Evolutionary conservation across 2,888 invertebrate species (phyloP).

Genomic region (Pseudococcus jackbeardsleyi): DNA sequence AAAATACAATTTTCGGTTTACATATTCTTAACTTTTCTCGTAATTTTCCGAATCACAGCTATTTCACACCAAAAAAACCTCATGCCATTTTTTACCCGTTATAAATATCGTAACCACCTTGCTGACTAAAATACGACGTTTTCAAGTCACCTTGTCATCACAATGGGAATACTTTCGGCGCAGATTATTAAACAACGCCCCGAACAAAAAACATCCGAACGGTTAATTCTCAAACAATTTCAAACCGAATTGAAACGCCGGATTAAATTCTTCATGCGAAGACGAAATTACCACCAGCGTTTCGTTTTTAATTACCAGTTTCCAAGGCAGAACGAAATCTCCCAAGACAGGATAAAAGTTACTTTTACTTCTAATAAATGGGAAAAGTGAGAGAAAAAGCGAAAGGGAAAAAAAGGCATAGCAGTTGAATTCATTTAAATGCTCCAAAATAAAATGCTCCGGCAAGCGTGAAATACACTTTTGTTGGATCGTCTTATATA

Average conservation of each 20-base stretch:
- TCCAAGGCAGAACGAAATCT: not conserved
- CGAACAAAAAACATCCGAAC: not conserved
- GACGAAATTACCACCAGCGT: not conserved
- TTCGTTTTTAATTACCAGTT: constrained; percentile 33
- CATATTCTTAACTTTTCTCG: no score
- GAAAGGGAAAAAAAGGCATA: not conserved
- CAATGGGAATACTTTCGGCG: no score
- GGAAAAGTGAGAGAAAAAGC: not conserved
- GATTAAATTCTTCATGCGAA: constrained; percentile 17
- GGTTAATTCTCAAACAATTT: not conserved
- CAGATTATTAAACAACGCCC: no score
- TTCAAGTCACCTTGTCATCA: no score
- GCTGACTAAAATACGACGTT: no score
- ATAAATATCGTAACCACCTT: no score
- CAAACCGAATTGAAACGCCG: not conserved
- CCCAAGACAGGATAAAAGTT: constrained; percentile 13
- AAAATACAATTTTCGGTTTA: no score
- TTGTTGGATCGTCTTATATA: constrained; percentile 7
- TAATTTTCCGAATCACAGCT: no score
- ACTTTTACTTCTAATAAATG: not conserved
- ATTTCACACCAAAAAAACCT: no score
- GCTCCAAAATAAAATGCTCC: constrained; percentile 23
- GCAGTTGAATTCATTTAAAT: constrained; percentile 39
- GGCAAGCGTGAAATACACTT: constrained; percentile 44
- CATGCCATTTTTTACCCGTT: no score